Percentiles rank a stretch among this genome's conserved stretches.
phyloP scores from a whole-genome alignment of 2,113 vertebrate genomes.

The Indicator maculatus region DNA sequence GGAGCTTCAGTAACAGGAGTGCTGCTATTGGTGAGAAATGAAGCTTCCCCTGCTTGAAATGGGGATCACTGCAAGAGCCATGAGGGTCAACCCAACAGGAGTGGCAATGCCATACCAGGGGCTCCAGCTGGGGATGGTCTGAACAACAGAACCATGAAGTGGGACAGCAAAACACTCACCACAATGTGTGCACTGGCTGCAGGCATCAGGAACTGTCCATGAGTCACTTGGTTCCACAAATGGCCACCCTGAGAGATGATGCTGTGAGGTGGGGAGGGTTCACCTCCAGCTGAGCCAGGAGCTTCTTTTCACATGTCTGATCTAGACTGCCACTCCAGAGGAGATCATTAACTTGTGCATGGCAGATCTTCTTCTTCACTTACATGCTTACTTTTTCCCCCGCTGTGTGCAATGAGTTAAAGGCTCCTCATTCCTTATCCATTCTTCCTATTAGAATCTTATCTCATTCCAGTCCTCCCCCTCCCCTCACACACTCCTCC shows the following conservation, averaged over 20 bases:
- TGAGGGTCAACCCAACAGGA: rapidly evolving
- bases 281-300: not conserved
- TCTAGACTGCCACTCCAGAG: not conserved
- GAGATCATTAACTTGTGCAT: not conserved
- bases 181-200: rapidly evolving
- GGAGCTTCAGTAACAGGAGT: not conserved
- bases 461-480: not conserved
- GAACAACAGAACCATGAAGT: rapidly evolving
- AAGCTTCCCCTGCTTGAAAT: not conserved
- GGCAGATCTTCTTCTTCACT: not conserved
- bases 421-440: not conserved
- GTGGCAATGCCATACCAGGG: not conserved
- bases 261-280: not conserved
- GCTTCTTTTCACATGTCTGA: not conserved
- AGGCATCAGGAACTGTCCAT: not conserved
- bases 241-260: not conserved
- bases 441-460: conserved; percentile 6
- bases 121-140: not conserved
- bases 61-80: not conserved
- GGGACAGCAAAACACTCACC: not conserved
- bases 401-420: not conserved
- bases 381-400: not conserved
- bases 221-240: not conserved
- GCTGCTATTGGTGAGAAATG: not conserved
- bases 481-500: conserved; percentile 11